Percentiles rank a stretch among this genome's conserved stretches.
Evolutionary conservation across 2,888 invertebrate species (phyloP).

Genomic region (Harpalus rubripes): DNA sequence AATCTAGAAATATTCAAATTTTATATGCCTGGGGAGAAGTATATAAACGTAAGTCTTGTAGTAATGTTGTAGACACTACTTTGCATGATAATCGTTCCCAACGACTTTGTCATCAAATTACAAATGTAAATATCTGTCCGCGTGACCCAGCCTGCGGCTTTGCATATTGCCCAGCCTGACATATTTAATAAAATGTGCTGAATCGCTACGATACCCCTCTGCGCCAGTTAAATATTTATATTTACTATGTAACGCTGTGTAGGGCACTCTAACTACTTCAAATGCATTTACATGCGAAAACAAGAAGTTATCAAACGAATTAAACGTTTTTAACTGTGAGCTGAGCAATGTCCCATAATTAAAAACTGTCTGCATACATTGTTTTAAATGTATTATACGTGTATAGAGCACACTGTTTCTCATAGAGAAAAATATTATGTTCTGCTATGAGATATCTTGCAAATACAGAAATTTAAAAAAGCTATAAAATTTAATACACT

Average conservation of each 20-base stretch:
- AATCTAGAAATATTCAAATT: constrained; percentile 64
- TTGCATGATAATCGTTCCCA: constrained; percentile 65
- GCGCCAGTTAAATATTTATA: constrained; percentile 51
- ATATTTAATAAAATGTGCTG: constrained; percentile 65
- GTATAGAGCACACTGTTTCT: too few relatives aligned
- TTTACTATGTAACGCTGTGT: constrained; percentile 11
- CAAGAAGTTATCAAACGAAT: constrained; percentile 41
- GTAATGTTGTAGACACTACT: constrained; percentile 60
- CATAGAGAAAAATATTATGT: neutral
- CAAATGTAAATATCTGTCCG: constrained; percentile 62
- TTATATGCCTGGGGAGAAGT: constrained; percentile 36
- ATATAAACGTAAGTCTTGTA: constrained; percentile 60
- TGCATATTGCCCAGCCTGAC: constrained; percentile 33
- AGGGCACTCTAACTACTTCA: neutral
- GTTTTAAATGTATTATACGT: too few relatives aligned
- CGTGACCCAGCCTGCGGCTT: constrained; percentile 19
- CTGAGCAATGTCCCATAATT: neutral
- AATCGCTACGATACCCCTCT: constrained; percentile 27
- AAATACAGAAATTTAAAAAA: too few relatives aligned
- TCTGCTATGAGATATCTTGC: neutral
- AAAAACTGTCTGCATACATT: neutral
- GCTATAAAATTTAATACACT: too few relatives aligned
- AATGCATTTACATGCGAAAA: constrained; percentile 51
- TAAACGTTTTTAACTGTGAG: constrained; percentile 38
- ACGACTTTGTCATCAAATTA: constrained; percentile 66